phyloP scores from a whole-genome alignment of 1,140 invertebrate genomes.

The Armadillidium nasatum region DNA sequence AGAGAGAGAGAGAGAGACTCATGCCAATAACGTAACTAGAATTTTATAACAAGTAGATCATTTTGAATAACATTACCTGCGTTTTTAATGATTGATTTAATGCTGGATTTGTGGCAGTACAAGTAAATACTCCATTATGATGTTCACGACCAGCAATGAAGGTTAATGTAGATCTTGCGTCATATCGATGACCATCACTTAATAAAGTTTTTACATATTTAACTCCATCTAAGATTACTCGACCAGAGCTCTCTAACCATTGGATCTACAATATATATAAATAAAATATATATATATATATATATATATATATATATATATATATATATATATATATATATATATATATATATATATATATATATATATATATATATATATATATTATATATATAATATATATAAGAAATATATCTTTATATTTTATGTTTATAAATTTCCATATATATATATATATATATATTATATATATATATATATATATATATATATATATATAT shows the following conservation, averaged over 20 bases:
- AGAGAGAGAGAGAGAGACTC: background rate
- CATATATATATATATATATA: too few species aligned
- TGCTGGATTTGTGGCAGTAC: constrained; percentile 31
- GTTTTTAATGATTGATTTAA: constrained; percentile 27
- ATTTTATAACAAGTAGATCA: background rate
- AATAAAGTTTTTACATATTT: constrained; percentile 66
- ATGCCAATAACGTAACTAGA: background rate
- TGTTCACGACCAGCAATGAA: constrained; percentile 30
- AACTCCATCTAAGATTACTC: constrained; percentile 69
- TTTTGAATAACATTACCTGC: constrained; percentile 9
- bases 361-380: too few species aligned
- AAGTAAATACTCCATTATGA: constrained; percentile 30
- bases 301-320: constrained; percentile 14
- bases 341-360: too few species aligned
- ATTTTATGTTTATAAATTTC: background rate
- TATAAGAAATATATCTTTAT: too few species aligned
- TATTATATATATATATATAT: background rate
- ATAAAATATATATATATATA: background rate
- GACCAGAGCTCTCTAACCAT: constrained; percentile 79
- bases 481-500: background rate
- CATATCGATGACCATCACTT: constrained; percentile 70
- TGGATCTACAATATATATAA: constrained; percentile 62
- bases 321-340: background rate
- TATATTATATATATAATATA: too few species aligned
- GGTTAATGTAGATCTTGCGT: constrained; percentile 57